These are phyloP conservation scores for Drosophila sordidapex DNA, from an alignment of 2,888 invertebrate genomes.

Conservation along the genomic window DNA sequence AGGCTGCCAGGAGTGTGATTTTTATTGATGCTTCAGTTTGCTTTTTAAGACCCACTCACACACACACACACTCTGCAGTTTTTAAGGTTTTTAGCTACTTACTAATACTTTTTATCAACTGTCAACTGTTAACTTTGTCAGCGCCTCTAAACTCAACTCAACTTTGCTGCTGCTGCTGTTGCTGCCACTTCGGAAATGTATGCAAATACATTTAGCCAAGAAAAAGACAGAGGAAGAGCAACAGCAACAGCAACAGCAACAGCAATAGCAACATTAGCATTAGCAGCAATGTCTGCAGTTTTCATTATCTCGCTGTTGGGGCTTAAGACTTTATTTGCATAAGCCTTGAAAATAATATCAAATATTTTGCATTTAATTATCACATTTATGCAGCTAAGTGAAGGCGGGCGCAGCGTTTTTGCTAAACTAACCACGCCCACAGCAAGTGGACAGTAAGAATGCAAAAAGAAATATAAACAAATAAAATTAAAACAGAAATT, in stretches of 20 bases:
- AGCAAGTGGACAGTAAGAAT: slow-evolving; percentile 23
- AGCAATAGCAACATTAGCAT: slow-evolving; percentile 2
- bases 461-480: slow-evolving; percentile 9
- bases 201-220: slow-evolving; percentile 57
- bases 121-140: slow-evolving; percentile 40
- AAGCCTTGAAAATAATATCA: slow-evolving; percentile 75
- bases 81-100: slow-evolving; percentile 46
- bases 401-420: slow-evolving; percentile 11
- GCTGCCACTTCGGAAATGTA: slow-evolving; percentile 50
- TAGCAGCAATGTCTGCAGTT: slow-evolving; percentile 58
- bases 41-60: slow-evolving; percentile 29
- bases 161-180: slow-evolving; percentile 8
- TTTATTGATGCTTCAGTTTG: slow-evolving; percentile 72
- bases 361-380: slow-evolving; percentile 80
- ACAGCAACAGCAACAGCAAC: slow-evolving; percentile 9
- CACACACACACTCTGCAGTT: neutral
- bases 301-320: slow-evolving; percentile 61
- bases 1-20: slow-evolving; percentile 72
- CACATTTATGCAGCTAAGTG: slow-evolving; percentile 43
- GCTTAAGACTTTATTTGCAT: slow-evolving; percentile 73
- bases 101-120: slow-evolving; percentile 61
- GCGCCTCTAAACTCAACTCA: slow-evolving; percentile 8
- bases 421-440: slow-evolving; percentile 32
- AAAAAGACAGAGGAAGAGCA: slow-evolving; percentile 2
- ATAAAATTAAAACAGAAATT: slow-evolving; percentile 59